A percentile compares a stretch with the other conserved stretches of the same genome.
Conservation (phyloP, 2,797 vertebrate genomes). For the Sciaenops ocellatus region DNA sequence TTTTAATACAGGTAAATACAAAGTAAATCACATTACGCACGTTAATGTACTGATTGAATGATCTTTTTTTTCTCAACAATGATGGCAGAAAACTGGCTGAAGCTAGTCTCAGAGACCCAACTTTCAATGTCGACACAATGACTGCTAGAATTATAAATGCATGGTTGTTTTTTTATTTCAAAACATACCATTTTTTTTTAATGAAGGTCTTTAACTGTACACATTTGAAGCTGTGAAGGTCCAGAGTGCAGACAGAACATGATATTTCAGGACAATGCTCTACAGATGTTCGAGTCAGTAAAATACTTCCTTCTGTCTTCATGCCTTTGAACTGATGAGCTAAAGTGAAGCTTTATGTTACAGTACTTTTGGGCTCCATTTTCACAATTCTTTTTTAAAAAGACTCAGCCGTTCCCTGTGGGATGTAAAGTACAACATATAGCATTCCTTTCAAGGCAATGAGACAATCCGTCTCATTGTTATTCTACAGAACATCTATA, state of each 20-base stretch:
- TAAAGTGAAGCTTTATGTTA: constrained; percentile 17
- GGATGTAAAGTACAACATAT: constrained; percentile 33
- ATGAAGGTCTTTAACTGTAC: background rate
- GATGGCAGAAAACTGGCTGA: background rate
- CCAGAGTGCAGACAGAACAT: background rate
- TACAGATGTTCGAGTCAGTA: background rate
- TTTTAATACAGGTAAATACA: background rate
- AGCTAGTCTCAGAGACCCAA: too few species aligned
- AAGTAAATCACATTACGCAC: too few species aligned
- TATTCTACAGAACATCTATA: constrained; percentile 39
- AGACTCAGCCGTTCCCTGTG: constrained; percentile 17
- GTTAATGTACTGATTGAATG: background rate
- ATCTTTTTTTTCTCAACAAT: background rate
- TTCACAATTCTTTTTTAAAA: constrained; percentile 14
- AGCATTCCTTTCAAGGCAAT: constrained; percentile 28
- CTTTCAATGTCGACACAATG: too few species aligned
- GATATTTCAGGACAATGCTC: background rate
- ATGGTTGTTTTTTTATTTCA: background rate
- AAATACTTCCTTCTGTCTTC: background rate
- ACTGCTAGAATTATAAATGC: too few species aligned
- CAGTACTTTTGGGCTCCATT: background rate
- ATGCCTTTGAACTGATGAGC: background rate
- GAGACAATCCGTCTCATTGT: constrained; percentile 51
- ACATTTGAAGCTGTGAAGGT: background rate
- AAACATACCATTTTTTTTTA: background rate